Conservation (phyloP, 2,797 vertebrate genomes). For the Atherinosoma microstoma region DNA sequence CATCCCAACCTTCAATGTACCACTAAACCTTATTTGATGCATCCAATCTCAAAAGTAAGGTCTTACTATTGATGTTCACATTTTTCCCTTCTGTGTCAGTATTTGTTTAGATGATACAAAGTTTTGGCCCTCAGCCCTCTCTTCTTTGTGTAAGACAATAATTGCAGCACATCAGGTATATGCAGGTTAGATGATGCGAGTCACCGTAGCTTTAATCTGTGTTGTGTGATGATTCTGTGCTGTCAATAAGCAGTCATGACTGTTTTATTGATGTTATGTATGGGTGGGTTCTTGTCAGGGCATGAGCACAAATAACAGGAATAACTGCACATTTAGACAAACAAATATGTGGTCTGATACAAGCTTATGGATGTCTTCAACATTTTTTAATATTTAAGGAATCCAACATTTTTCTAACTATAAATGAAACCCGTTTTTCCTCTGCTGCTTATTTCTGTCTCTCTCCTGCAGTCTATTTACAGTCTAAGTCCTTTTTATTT, state of each 20-base stretch:
- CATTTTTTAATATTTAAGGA: background rate
- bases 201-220: conserved; percentile 23
- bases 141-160: conserved; percentile 11
- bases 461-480: conserved; percentile 19
- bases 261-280: conserved; percentile 35
- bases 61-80: background rate
- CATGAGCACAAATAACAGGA: background rate
- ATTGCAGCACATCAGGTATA: conserved; percentile 24
- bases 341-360: conserved; percentile 1
- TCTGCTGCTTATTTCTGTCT: background rate
- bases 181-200: conserved; percentile 16
- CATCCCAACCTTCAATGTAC: background rate
- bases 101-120: conserved; percentile 12
- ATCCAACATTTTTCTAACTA: background rate
- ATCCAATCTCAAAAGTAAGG: background rate
- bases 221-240: conserved; percentile 2
- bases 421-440: background rate
- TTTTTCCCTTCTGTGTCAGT: background rate
- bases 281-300: conserved; percentile 5
- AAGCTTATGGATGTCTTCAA: background rate
- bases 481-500: background rate
- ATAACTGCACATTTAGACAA: conserved; percentile 33
- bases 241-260: conserved; percentile 7
- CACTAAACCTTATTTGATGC: background rate
- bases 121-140: conserved; percentile 3